phyloP scores from a whole-genome alignment of 37 sponge, comb jelly and placozoan species.

The Agelas oroides region DNA sequence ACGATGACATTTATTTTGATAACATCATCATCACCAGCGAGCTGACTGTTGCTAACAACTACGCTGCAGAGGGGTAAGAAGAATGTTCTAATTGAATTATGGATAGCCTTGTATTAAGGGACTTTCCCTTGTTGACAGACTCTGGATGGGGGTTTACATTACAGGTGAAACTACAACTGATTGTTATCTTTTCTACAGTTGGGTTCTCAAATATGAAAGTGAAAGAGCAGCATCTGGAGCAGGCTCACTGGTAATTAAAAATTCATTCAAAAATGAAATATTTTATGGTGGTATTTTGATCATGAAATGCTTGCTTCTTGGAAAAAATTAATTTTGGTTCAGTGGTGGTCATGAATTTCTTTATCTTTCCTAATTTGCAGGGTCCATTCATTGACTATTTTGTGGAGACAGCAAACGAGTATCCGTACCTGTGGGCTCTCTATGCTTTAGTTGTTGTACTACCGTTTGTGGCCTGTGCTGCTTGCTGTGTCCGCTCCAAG shows the following conservation, averaged over 20 bases:
- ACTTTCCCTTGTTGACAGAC: neutral
- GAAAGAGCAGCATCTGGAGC: slow-evolving; percentile 55
- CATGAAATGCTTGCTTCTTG: too few relatives aligned
- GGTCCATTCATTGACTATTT: slow-evolving; percentile 71
- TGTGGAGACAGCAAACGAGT: slow-evolving; percentile 78
- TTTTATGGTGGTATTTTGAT: too few relatives aligned
- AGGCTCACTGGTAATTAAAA: slow-evolving; percentile 19
- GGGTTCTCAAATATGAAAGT: slow-evolving; percentile 75
- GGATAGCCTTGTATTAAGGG: neutral
- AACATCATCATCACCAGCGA: slow-evolving; percentile 90
- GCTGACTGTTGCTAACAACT: slow-evolving; percentile 77
- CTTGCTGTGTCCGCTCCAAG: slow-evolving; percentile 75
- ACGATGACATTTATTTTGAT: slow-evolving; percentile 88
- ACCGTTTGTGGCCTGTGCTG: slow-evolving; percentile 85
- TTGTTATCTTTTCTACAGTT: slow-evolving; percentile 43
- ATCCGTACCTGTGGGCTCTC: slow-evolving; percentile 93
- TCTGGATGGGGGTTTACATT: neutral
- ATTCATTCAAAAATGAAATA: too few relatives aligned
- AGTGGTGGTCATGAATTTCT: too few relatives aligned
- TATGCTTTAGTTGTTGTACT: slow-evolving; percentile 83
- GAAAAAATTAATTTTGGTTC: too few relatives aligned
- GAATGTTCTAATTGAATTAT: too few relatives aligned
- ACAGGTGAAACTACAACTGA: neutral
- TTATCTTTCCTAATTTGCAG: slow-evolving; percentile 24
- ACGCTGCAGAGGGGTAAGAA: slow-evolving; percentile 84